phyloP scores from a whole-genome alignment of 2,888 invertebrate species.

The Monoplex corrugatus region DNA sequence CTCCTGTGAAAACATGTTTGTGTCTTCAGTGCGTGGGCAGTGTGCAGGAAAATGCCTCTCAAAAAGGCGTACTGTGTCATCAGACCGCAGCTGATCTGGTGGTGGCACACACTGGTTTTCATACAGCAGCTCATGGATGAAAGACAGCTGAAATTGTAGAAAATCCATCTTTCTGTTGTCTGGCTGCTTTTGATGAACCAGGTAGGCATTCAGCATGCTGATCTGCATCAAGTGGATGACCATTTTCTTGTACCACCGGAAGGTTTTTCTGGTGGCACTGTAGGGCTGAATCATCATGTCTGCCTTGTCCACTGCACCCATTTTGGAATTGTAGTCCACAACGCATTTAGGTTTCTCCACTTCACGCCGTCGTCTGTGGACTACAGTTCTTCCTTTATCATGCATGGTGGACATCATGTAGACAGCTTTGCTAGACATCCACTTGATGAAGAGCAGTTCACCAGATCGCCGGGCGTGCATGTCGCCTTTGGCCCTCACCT shows the following conservation, averaged over 20 bases:
- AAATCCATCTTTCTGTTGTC: not conserved
- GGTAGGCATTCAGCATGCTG: not conserved
- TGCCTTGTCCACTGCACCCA: slow-evolving; percentile 59
- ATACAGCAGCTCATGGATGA: not conserved
- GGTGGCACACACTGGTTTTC: not conserved
- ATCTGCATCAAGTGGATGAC: slow-evolving; percentile 47
- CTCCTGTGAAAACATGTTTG: not conserved
- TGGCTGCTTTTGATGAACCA: not conserved
- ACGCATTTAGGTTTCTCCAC: slow-evolving; percentile 47
- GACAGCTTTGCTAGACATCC: not conserved
- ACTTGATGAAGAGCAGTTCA: not conserved
- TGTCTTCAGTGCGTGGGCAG: not conserved
- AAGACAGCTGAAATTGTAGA: not conserved
- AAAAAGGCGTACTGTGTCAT: not conserved
- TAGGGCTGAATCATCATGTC: slow-evolving; percentile 5
- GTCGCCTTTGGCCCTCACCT: not conserved
- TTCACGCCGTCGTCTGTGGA: slow-evolving; percentile 44
- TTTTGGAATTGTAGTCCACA: slow-evolving; percentile 55
- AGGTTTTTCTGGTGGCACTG: slow-evolving; percentile 53
- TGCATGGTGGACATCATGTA: slow-evolving; percentile 55
- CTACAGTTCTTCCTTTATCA: slow-evolving; percentile 44
- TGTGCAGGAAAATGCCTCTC: not conserved
- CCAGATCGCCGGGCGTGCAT: not conserved
- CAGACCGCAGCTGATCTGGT: not conserved
- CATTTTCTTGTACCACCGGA: slow-evolving; percentile 61